phyloP scores from a whole-genome alignment of 2,797 vertebrate genomes.

The Acanthis flammea region DNA sequence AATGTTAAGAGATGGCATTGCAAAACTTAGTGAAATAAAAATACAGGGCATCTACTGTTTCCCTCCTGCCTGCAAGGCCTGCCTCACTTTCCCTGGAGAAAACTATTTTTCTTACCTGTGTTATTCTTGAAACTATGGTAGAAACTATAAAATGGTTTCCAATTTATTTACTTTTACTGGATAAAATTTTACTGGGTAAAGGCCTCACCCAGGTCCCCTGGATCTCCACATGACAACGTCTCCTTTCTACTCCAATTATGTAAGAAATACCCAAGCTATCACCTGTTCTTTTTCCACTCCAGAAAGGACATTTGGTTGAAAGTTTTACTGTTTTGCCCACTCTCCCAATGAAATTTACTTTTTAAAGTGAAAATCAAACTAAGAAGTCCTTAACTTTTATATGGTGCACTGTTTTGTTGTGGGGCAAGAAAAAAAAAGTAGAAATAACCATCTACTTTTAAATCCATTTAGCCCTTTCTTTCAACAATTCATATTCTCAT shows the following conservation, averaged over 20 bases:
- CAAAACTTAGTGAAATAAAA: background rate
- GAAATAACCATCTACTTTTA: background rate
- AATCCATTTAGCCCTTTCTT: background rate
- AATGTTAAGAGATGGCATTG: background rate
- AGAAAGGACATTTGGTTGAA: background rate
- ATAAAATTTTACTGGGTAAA: background rate
- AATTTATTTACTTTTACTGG: background rate
- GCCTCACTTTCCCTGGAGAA: background rate
- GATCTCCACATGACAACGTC: background rate
- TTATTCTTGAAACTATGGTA: background rate
- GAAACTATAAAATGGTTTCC: background rate
- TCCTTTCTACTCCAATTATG: background rate
- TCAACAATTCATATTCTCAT: background rate
- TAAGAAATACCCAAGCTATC: background rate
- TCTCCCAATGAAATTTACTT: background rate
- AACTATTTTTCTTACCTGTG: background rate
- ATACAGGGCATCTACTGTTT: accelerated
- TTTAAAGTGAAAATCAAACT: background rate
- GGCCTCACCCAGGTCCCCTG: background rate
- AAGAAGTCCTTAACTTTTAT: background rate
- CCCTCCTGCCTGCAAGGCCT: background rate
- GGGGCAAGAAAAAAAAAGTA: background rate
- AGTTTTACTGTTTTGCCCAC: background rate
- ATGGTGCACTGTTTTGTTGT: background rate
- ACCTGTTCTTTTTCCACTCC: background rate